These are phyloP conservation scores for Delphinapterus leucas DNA, from an alignment of 2,113 vertebrate species.

Conservation along the genomic window DNA sequence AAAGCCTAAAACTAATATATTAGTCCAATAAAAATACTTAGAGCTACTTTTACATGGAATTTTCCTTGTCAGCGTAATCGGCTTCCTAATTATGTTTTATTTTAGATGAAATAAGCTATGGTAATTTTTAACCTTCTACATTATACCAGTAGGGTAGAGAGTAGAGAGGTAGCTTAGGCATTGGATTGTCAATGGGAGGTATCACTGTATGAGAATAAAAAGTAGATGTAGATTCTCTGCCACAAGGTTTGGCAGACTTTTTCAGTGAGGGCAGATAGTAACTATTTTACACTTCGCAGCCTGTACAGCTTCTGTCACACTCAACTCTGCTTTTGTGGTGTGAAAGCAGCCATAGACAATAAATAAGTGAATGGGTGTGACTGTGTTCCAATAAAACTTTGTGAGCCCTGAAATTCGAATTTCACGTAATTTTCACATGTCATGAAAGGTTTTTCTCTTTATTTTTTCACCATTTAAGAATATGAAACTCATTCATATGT, in stretches of 20 bases:
- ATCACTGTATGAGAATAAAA: not conserved
- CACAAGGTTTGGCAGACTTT: not conserved
- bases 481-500: not conserved
- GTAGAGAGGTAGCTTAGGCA: not conserved
- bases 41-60: not conserved
- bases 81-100: slow-evolving; percentile 10
- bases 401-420: not conserved
- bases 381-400: slow-evolving; percentile 20
- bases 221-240: not conserved
- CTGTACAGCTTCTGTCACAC: not conserved
- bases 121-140: not conserved
- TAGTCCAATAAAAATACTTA: not conserved
- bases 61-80: not conserved
- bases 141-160: not conserved
- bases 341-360: not conserved
- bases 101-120: not conserved
- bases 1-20: not conserved
- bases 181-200: not conserved
- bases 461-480: not conserved
- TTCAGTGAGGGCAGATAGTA: not conserved
- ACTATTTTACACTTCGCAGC: not conserved
- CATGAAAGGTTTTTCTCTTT: not conserved
- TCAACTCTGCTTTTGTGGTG: not conserved
- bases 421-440: not conserved
- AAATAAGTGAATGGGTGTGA: not conserved